A percentile compares a stretch with the other conserved stretches of the same genome.
These are phyloP conservation scores for Diaphora mendica DNA, from an alignment of 2,888 invertebrate species.

Conservation along the genomic window DNA sequence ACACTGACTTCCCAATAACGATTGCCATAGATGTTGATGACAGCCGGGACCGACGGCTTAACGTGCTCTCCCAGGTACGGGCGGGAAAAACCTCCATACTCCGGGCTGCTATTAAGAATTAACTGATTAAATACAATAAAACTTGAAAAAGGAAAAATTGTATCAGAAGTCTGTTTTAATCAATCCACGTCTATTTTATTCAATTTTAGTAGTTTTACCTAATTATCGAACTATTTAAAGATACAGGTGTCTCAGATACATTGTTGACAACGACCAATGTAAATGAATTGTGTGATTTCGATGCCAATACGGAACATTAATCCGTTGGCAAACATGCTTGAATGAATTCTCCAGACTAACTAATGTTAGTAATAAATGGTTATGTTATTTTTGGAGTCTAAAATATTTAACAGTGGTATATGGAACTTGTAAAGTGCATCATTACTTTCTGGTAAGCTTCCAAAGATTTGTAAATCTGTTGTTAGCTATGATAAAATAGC, in stretches of 20 bases:
- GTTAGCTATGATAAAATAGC: not conserved
- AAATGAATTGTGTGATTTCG: slow-evolving; percentile 48
- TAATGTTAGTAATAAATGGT: slow-evolving; percentile 24
- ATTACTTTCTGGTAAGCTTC: slow-evolving; percentile 5
- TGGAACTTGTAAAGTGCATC: not conserved
- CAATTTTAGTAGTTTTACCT: slow-evolving; percentile 4
- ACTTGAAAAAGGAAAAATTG: not conserved
- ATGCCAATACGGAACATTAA: slow-evolving; percentile 44
- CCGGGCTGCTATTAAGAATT: too few relatives aligned
- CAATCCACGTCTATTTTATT: not conserved
- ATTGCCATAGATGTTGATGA: too few relatives aligned
- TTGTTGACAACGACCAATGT: slow-evolving; percentile 55
- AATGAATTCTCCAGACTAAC: slow-evolving; percentile 23
- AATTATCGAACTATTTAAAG: slow-evolving; percentile 53
- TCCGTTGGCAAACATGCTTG: slow-evolving; percentile 49
- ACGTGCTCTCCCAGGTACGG: too few relatives aligned
- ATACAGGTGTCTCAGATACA: slow-evolving; percentile 62
- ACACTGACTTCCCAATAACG: too few relatives aligned
- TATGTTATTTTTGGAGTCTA: slow-evolving; percentile 30
- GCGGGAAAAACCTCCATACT: too few relatives aligned
- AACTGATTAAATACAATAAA: not conserved
- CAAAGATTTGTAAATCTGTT: not conserved
- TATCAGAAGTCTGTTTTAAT: not conserved
- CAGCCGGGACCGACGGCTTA: too few relatives aligned
- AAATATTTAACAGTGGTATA: slow-evolving; percentile 14